These are phyloP conservation scores for Kryptopterus vitreolus DNA, from an alignment of 2,797 vertebrate species.

Conservation along the genomic window DNA sequence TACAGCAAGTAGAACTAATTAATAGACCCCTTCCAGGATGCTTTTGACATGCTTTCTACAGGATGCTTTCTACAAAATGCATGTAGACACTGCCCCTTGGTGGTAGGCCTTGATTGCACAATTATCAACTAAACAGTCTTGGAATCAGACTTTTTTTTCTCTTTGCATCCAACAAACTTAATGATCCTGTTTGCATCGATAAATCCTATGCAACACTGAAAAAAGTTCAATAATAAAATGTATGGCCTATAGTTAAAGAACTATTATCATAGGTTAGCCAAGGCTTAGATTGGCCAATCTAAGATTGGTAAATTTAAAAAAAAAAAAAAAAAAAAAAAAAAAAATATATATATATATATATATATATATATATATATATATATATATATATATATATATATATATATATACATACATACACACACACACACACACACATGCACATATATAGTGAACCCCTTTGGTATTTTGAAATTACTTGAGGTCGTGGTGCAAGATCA, in stretches of 20 bases:
- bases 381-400: no score
- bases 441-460: no score
- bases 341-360: no score
- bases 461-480: no score
- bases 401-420: no score
- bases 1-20: constrained; percentile 17
- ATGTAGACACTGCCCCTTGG: constrained; percentile 69
- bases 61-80: constrained; percentile 39
- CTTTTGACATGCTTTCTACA: constrained; percentile 20
- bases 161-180: constrained; percentile 5
- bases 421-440: no score
- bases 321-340: no score
- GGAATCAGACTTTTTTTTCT: background rate
- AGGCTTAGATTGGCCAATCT: background rate
- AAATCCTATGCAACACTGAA: background rate
- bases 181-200: background rate
- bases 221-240: background rate
- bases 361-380: no score
- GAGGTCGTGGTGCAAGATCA: no score
- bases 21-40: constrained; percentile 23
- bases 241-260: background rate
- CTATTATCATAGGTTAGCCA: no score
- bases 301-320: background rate
- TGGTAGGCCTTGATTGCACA: constrained; percentile 53
- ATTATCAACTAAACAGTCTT: constrained; percentile 10